A percentile compares a stretch with the other conserved stretches of the same genome.
These are phyloP conservation scores for Cyrtorhinus lividipennis DNA, from an alignment of 1,140 invertebrate species.

Conservation along the genomic window DNA sequence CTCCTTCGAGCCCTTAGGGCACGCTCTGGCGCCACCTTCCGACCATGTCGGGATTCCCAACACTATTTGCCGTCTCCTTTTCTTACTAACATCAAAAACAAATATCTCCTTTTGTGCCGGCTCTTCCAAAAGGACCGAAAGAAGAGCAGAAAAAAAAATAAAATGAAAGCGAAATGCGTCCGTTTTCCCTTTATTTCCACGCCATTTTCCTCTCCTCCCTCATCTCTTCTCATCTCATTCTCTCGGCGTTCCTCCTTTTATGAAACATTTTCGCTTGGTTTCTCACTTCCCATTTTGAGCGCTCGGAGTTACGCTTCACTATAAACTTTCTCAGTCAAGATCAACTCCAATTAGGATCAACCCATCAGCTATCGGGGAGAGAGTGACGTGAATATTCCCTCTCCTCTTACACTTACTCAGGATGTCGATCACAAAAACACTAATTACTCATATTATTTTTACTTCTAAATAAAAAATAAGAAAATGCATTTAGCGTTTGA, in stretches of 20 bases:
- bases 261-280: too few relatives aligned
- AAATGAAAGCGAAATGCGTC: too few relatives aligned
- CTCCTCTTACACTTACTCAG: too few relatives aligned
- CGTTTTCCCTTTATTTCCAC: neutral
- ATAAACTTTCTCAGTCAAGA: too few relatives aligned
- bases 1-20: neutral
- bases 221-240: neutral
- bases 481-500: too few relatives aligned
- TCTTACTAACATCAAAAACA: neutral
- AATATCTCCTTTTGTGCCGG: neutral
- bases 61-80: neutral
- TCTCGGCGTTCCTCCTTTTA: neutral
- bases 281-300: neutral
- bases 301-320: neutral
- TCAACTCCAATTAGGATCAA: too few relatives aligned
- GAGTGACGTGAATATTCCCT: too few relatives aligned
- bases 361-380: too few relatives aligned
- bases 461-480: too few relatives aligned
- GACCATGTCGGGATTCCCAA: neutral
- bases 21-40: neutral
- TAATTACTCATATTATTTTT: too few relatives aligned
- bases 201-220: neutral
- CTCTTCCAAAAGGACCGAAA: neutral
- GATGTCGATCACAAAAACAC: too few relatives aligned
- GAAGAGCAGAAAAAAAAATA: too few relatives aligned